Evolutionary conservation across 64 coral and sea anemone genomes (phyloP).

Genomic region (Orbicella faveolata): DNA sequence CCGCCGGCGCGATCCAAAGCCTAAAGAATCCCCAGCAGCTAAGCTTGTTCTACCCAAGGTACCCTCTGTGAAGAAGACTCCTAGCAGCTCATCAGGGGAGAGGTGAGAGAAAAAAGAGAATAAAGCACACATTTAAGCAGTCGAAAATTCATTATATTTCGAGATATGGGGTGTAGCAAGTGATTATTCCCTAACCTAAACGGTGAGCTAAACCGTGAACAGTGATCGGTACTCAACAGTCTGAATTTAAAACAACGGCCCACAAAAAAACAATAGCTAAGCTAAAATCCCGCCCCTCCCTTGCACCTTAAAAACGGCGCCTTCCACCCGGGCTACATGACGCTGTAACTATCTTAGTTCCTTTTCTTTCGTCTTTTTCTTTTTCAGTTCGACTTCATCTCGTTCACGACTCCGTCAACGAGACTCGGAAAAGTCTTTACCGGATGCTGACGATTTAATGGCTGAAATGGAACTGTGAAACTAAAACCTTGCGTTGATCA

Average conservation of each 20-base stretch:
- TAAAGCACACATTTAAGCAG: no score
- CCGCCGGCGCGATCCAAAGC: slow-evolving; percentile 42
- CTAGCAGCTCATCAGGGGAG: slow-evolving; percentile 70
- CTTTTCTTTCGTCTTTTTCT: neutral
- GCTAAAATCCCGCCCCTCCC: no score
- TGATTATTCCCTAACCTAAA: no score
- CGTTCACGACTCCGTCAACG: slow-evolving; percentile 54
- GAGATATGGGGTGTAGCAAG: no score
- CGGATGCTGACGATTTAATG: slow-evolving; percentile 81
- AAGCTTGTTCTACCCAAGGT: slow-evolving; percentile 81
- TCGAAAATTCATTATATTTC: no score
- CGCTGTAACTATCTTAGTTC: no score
- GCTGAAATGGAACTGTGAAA: slow-evolving; percentile 73
- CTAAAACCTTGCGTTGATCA: neutral
- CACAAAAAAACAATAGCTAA: no score
- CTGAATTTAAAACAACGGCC: no score
- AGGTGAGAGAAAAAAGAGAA: slow-evolving; percentile 24
- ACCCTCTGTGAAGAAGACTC: slow-evolving; percentile 50
- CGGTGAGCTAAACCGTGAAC: no score
- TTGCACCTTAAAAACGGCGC: no score
- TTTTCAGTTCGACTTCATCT: slow-evolving; percentile 37
- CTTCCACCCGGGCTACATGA: no score
- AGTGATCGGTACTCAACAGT: no score
- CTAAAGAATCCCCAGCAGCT: slow-evolving; percentile 44
- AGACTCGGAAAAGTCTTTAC: slow-evolving; percentile 41